Evolutionary conservation across 2,113 vertebrate species (phyloP), one percentile per base, ranked within the genome.

Genomic region (Apteryx owenii): DNA sequence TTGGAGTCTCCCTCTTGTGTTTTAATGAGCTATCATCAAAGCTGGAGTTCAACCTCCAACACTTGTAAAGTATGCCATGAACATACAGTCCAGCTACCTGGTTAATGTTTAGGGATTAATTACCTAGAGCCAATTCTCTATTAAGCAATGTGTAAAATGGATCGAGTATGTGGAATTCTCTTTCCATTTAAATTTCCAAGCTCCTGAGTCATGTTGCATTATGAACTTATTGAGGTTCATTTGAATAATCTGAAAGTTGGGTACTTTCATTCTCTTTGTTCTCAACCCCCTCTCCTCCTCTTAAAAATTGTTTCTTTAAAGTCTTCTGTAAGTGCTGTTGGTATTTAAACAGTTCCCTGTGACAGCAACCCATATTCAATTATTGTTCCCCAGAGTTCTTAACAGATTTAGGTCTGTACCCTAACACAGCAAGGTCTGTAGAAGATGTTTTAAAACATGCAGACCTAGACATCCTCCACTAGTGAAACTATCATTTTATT

Each of bases 21-120:
- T 95, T 93, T 95, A 95, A 96, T 89, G 93, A 85, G 48, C 83
- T 85, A 33, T 58, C 83, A 54, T 69, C 84, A 53, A 21, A 69
- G 65, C 73, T 90, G 29, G 56, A 72, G 75, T 93, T 93, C 86
- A 76, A 61, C 53, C 70, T 87, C 61, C 42, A 42, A 33, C 18
- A 23, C 53, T 95, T 84, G 60, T 40, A 64, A 93, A 82, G 40
- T 12, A 5, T 90, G 61, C 77, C 21, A 21, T 65, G 83, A 95
- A 70, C 70, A 4, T 85, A 71, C 36, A 65, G 25, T 91, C 29
- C 28, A 42, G 62, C 40, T 85, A 23, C 75, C 23, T 42, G 75
- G 50, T 60, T 94, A 82, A 88, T 89, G 70, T 88, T 95, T 85
- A 62, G 78, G 50, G 60, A 80, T 81, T 80, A 80, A 72, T 88